Evolutionary conservation across 2,888 invertebrate species (phyloP).

Genomic region (Hyposoter didymator): DNA sequence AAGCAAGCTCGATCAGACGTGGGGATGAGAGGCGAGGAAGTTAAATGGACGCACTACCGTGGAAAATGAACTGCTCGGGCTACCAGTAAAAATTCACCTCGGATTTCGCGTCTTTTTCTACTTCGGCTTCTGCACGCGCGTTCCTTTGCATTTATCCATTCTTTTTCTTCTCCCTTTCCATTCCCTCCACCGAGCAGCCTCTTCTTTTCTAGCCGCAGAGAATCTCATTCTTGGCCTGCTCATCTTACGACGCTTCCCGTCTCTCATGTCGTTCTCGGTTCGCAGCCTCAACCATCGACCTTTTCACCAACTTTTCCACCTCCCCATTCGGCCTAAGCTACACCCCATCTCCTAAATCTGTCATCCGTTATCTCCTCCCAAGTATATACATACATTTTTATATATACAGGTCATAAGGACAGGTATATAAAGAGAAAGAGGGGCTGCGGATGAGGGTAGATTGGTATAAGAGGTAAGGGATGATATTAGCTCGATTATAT

Average conservation of each 20-base stretch:
- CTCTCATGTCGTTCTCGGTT: conserved; percentile 33
- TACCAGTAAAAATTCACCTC: conserved; percentile 77
- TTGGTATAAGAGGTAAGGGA: conserved; percentile 60
- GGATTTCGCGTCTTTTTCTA: conserved; percentile 68
- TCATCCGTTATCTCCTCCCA: conserved; percentile 57
- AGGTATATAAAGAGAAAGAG: conserved; percentile 38
- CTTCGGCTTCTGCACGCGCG: neutral
- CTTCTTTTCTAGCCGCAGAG: conserved; percentile 41
- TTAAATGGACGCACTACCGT: conserved; percentile 78
- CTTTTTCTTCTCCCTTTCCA: neutral
- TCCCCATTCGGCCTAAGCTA: neutral
- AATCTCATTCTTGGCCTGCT: conserved; percentile 29
- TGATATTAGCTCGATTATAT: conserved; percentile 80
- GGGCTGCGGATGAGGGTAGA: conserved; percentile 52
- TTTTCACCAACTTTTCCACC: conserved; percentile 37
- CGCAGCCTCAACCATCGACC: conserved; percentile 19
- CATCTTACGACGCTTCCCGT: neutral
- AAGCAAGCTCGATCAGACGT: conserved; percentile 48
- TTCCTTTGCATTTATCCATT: conserved; percentile 28
- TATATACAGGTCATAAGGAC: neutral
- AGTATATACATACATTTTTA: conserved; percentile 11
- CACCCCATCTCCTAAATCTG: conserved; percentile 3
- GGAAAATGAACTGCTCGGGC: conserved; percentile 78
- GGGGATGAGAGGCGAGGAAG: conserved; percentile 68
- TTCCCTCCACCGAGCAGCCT: neutral